Evolutionary conservation across 2,888 invertebrate genomes (phyloP).

Genomic region (Limenitis camilla): DNA sequence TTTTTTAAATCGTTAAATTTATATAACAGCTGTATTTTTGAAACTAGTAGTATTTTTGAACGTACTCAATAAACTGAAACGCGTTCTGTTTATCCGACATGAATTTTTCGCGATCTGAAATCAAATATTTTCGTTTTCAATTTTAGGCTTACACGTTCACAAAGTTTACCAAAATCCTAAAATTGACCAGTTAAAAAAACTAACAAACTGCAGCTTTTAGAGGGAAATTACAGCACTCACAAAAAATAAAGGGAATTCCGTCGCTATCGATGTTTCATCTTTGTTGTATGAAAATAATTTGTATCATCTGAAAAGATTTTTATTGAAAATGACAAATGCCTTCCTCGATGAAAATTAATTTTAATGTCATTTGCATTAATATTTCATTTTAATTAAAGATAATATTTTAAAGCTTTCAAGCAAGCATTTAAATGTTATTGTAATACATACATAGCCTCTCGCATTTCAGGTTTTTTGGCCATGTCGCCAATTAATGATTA

Average conservation of each 20-base stretch:
- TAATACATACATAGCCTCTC: too few species aligned
- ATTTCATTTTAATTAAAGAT: not conserved
- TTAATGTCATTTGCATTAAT: conserved; percentile 5
- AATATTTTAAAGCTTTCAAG: not conserved
- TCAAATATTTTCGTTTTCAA: conserved; percentile 1
- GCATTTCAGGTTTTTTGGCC: too few species aligned
- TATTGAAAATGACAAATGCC: conserved; percentile 9
- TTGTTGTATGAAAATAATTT: conserved; percentile 18
- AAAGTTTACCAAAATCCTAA: conserved; percentile 10
- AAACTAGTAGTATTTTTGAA: too few species aligned
- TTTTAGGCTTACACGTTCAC: not conserved
- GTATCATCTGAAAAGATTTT: conserved; percentile 14
- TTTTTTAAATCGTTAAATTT: too few species aligned
- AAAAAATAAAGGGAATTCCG: conserved; percentile 28
- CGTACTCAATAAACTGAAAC: not conserved
- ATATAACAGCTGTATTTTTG: too few species aligned
- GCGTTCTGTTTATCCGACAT: not conserved
- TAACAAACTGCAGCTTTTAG: conserved; percentile 43
- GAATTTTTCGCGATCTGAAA: not conserved
- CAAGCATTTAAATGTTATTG: too few species aligned
- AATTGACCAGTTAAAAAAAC: conserved; percentile 28
- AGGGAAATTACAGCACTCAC: conserved; percentile 39
- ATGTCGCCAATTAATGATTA: too few species aligned
- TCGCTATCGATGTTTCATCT: conserved; percentile 21
- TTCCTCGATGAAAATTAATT: conserved; percentile 8